A percentile compares a stretch with the other conserved stretches of the same genome.
Evolutionary conservation across 1,140 invertebrate species (phyloP).

Genomic region (Xylocopa sonorina): DNA sequence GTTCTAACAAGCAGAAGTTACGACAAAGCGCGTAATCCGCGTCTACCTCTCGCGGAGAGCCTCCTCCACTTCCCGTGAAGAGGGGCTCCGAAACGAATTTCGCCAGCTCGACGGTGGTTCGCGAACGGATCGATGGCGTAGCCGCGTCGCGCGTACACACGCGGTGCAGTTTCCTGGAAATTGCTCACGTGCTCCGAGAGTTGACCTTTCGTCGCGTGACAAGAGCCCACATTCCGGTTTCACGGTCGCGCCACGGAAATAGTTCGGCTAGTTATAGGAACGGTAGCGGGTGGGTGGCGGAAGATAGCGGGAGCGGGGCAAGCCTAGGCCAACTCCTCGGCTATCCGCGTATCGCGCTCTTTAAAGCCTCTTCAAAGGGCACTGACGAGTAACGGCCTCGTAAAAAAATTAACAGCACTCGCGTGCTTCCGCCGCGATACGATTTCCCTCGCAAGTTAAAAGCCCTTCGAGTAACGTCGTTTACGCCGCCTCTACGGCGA

Average conservation of each 20-base stretch:
- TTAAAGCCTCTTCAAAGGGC: conserved; percentile 37
- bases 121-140: background rate
- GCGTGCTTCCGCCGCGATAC: conserved; percentile 28
- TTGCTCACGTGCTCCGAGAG: conserved; percentile 37
- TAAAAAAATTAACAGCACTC: conserved; percentile 47
- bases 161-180: conserved; percentile 7
- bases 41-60: background rate
- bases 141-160: background rate
- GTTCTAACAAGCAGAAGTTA: conserved; percentile 28
- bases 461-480: background rate
- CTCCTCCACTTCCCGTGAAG: background rate
- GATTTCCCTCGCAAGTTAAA: conserved; percentile 11
- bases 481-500: background rate
- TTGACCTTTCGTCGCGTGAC: conserved; percentile 55
- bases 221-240: conserved; percentile 30
- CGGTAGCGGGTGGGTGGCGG: no score
- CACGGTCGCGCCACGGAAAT: conserved; percentile 52
- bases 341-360: conserved; percentile 30
- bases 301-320: background rate
- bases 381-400: conserved; percentile 39
- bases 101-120: background rate
- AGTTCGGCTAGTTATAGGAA: background rate
- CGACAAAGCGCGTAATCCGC: conserved; percentile 9
- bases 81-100: no score
- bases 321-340: background rate